Percentiles rank a stretch among this genome's conserved stretches.
Evolutionary conservation across 2,797 vertebrate genomes (phyloP).

Genomic region (Masticophis lateralis): DNA sequence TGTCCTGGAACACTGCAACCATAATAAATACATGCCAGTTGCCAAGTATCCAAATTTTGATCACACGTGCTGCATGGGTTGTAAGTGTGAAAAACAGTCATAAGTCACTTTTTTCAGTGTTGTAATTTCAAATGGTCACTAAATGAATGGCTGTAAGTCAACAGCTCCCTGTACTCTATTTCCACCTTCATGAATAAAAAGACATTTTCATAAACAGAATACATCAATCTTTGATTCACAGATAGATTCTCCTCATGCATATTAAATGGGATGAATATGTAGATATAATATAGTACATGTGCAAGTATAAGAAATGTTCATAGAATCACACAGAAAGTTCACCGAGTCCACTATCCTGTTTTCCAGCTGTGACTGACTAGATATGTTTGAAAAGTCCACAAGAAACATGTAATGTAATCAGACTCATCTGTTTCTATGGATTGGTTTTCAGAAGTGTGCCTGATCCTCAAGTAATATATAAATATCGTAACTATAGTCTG

Average conservation of each 20-base stretch:
- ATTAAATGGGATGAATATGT: neutral
- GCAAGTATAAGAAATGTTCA: neutral
- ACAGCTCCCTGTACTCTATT: neutral
- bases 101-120: neutral
- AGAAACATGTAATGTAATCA: neutral
- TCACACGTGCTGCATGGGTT: neutral
- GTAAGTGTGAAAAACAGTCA: neutral
- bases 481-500: neutral
- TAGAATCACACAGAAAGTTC: neutral
- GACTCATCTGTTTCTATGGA: neutral
- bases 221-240: neutral
- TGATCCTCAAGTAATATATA: neutral
- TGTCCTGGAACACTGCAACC: neutral
- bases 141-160: neutral
- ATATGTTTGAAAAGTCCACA: neutral
- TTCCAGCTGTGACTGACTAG: neutral
- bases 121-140: neutral
- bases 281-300: neutral
- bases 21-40: neutral
- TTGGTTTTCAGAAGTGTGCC: neutral
- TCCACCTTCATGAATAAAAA: neutral
- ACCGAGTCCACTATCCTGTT: neutral
- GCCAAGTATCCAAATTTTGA: neutral
- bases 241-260: neutral
- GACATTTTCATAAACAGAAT: neutral